These are phyloP conservation scores for Syritta pipiens DNA, from an alignment of 2,888 invertebrate species.

Conservation along the genomic window DNA sequence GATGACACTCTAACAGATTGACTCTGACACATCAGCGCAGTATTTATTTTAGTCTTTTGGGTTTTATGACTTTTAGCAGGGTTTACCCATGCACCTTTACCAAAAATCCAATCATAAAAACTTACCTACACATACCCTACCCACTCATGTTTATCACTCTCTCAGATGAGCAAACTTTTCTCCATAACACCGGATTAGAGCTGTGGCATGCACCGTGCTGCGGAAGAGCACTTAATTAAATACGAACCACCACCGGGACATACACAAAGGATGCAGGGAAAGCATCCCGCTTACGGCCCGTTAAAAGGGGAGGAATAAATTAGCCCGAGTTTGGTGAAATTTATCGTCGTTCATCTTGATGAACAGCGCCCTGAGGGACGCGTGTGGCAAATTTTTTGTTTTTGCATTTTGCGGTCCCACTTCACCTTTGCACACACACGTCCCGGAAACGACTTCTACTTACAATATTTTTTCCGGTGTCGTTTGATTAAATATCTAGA, in stretches of 20 bases:
- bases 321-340: conserved; percentile 29
- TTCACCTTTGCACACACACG: conserved; percentile 16
- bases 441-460: conserved; percentile 11
- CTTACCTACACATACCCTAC: neutral
- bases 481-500: conserved; percentile 35
- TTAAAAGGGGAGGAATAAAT: conserved; percentile 42
- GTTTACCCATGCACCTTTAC: neutral
- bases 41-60: neutral
- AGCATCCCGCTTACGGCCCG: conserved; percentile 1
- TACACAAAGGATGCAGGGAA: too few relatives aligned
- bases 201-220: conserved; percentile 1
- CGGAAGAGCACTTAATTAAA: conserved; percentile 42
- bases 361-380: neutral
- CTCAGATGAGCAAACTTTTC: conserved; percentile 29
- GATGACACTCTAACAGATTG: too few relatives aligned
- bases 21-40: too few relatives aligned
- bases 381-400: too few relatives aligned
- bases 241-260: neutral
- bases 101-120: conserved; percentile 12
- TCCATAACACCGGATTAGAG: conserved; percentile 8
- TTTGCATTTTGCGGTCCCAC: too few relatives aligned
- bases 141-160: conserved; percentile 8
- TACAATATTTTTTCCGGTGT: conserved; percentile 22
- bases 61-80: conserved; percentile 1
- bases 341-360: conserved; percentile 42